Conservation (phyloP, 2,797 vertebrate genomes). For the Chelon auratus region DNA sequence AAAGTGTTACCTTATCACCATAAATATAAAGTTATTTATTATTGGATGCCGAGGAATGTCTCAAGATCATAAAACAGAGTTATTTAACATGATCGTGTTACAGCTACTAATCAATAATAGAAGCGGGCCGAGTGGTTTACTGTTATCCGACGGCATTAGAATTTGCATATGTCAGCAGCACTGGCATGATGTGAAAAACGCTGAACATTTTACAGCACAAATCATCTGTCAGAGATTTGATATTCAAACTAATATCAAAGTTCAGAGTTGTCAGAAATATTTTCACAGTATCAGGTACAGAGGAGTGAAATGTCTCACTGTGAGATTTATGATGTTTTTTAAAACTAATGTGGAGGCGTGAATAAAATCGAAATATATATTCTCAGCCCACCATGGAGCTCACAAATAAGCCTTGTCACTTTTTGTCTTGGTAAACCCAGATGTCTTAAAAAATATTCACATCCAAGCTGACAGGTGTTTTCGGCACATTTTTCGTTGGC, state of each 20-base stretch:
- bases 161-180: background rate
- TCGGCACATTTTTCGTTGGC: too few relatives aligned
- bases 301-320: background rate
- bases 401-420: background rate
- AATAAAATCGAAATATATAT: too few relatives aligned
- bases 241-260: background rate
- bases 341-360: background rate
- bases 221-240: background rate
- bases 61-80: background rate
- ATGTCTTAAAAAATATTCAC: slow-evolving; percentile 1
- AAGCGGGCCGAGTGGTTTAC: background rate
- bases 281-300: background rate
- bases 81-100: background rate
- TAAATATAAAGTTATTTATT: slow-evolving; percentile 21
- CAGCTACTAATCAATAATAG: slow-evolving; percentile 2
- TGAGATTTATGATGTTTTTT: background rate
- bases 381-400: background rate
- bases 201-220: background rate
- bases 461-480: background rate
- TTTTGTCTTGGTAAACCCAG: slow-evolving; percentile 8
- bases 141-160: background rate
- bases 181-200: background rate
- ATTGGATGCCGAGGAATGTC: background rate
- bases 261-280: background rate
- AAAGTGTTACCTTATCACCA: background rate